phyloP scores from a whole-genome alignment of 2,888 invertebrate genomes.

The Plutella xylostella region DNA sequence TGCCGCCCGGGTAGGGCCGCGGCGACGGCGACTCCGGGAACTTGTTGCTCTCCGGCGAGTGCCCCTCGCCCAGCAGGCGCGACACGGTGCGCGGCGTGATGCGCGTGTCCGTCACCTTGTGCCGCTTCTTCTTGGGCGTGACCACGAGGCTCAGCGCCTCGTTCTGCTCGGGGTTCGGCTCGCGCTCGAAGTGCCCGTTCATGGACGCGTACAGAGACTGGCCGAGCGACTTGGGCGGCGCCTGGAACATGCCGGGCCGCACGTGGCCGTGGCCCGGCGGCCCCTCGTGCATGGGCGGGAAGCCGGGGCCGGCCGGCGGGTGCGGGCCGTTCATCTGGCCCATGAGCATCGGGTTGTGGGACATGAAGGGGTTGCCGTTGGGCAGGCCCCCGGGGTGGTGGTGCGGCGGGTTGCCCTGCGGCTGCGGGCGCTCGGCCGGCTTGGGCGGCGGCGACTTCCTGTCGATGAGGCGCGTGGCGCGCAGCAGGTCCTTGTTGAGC shows the following conservation, averaged over 20 bases:
- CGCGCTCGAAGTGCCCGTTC: conserved; percentile 73
- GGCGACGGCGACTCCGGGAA: conserved; percentile 79
- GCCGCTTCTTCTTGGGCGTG: conserved; percentile 95
- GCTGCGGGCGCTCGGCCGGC: conserved; percentile 72
- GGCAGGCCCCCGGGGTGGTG: conserved; percentile 49
- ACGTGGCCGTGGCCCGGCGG: conserved; percentile 54
- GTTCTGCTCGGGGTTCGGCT: conserved; percentile 87
- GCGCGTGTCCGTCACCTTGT: conserved; percentile 96
- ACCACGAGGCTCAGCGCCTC: conserved; percentile 96
- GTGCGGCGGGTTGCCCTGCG: conserved; percentile 67
- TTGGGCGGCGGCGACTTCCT: conserved; percentile 84
- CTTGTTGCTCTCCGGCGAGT: conserved; percentile 72
- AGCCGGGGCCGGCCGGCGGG: conserved; percentile 73
- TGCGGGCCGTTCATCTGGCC: conserved; percentile 72
- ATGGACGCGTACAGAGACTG: conserved; percentile 76
- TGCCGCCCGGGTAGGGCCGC: conserved; percentile 83
- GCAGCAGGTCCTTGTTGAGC: conserved; percentile 84
- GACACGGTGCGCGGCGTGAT: conserved; percentile 92
- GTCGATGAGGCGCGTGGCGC: conserved; percentile 85
- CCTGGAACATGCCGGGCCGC: conserved; percentile 83
- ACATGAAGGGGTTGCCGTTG: conserved; percentile 58
- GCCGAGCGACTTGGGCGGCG: conserved; percentile 81
- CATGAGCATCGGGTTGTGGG: conserved; percentile 57
- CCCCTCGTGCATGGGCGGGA: conserved; percentile 76
- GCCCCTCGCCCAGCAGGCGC: conserved; percentile 85